These are phyloP conservation scores for Apogon hyalosoma DNA, from an alignment of 2,797 vertebrate genomes.

Conservation along the genomic window DNA sequence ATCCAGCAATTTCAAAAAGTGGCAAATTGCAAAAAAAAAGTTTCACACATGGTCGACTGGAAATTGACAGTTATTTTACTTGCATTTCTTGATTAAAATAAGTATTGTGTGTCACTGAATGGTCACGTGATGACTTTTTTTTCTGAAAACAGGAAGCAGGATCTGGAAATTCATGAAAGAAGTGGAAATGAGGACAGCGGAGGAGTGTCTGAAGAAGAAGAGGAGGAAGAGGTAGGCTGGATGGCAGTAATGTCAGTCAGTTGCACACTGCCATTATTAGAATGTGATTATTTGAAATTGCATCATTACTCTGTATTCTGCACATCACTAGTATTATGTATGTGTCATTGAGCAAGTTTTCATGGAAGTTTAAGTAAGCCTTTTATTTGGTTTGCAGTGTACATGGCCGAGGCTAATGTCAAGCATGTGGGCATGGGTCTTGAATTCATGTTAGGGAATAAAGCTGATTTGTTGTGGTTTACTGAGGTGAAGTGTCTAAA, in stretches of 20 bases:
- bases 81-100: no score
- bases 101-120: not conserved
- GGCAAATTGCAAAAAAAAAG: no score
- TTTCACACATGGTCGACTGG: no score
- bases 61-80: not conserved
- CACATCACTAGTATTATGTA: no score
- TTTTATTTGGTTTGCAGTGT: no score
- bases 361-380: no score
- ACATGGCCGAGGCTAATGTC: no score
- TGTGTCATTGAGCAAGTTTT: no score
- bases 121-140: not conserved
- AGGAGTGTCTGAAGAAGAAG: conserved; percentile 90
- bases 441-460: no score
- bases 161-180: conserved; percentile 89
- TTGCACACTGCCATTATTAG: conserved; percentile 49
- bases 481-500: not conserved
- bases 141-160: conserved; percentile 86
- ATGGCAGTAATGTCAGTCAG: conserved; percentile 32
- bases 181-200: conserved; percentile 96
- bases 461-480: not conserved
- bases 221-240: conserved; percentile 73
- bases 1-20: no score
- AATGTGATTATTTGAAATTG: not conserved
- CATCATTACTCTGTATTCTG: no score
- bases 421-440: no score